Base-by-base conservation (phyloP, 2,888 invertebrate genomes). In the Ctena decussata region DNA sequence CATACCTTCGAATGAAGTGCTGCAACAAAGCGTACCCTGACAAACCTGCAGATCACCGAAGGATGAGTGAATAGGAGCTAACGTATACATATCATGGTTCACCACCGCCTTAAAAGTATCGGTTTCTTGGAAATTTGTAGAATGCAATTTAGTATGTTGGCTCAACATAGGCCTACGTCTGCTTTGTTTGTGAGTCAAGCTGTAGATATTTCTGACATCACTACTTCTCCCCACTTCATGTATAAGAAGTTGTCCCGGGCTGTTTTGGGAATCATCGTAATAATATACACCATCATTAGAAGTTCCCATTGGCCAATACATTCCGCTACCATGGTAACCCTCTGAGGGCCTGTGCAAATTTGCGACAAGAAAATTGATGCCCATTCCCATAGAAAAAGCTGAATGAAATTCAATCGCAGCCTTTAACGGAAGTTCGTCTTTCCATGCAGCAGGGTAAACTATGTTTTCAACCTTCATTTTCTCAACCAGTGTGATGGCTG, bases 401-500 rank as follows among this genome's bases (percentile, higher is more conserved):
- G 88, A 88, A 35, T 88, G 88, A 39, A 85, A 83, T 70, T 85
- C 85, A 15, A 88, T 77, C 18, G 88, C 84, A 1, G 84, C 69
- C 72, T 80, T 72, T 1, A 88, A 75, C 12, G 88, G 88, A 37
- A 87, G 71, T 39, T 82, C 65, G 44, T 84, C 80, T 27, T 72
- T 77, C 87, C 84, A 87, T 1, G 85, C 97, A 0, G 97, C 97
- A 0, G 97, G 96, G 90, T 97, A 97, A 0, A 97, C 95, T 12
- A 98, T 95, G 90, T 97, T 97, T 21, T 96, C 97, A 0, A 97
- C 92, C 1, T 96, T 96, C 6, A 95, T 90, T 78, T 97, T 96
- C 87, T 96, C 95, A 0, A 97, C 96, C n/a, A 97, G 95, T 82
- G 96, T 96, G 15, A 97, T 96, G 0, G 97, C 96, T 0, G 98